Evolutionary conservation across 2,888 invertebrate genomes (phyloP), one percentile per base, ranked within the genome.

Genomic region (Cremastinae sp.): DNA sequence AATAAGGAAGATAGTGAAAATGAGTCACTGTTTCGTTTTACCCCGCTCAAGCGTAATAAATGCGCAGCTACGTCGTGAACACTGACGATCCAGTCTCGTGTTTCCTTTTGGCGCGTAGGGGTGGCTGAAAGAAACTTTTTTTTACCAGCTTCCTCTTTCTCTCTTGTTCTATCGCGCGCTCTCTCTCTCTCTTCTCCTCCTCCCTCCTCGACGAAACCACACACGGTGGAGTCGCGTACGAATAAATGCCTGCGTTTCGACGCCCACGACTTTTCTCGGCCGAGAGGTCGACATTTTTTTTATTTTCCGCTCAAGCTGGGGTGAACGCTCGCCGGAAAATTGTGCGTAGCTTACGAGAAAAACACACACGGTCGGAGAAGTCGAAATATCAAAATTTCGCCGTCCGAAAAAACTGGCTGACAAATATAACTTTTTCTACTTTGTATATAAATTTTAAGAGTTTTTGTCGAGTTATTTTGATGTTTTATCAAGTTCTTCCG

Each of bases 81-180:
- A 62, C 51, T 53, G 49, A 62, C 49, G 66, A 71, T 38, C 28
- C 34, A 66, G 53, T 65, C 68, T 71, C 28, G 45, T 45, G 28
- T 69, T 64, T 38, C 53, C 8, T 72, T 75, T 64, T 28, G 14
- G 28, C 62, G 16, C 34, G 58, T 64, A 69, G 72, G 69, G 64
- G 68, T 73, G 64, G 59, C 69, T 69, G 47, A 59, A 73, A 76
- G 53, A 65, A 45, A 28, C 51, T 56, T 69, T 58, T 75, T 70
- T 20, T 28, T 28, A 10, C 12, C 10, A 18, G 5, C 28, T 61
- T 61, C n/a, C n/a, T 51, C 20, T 12, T 3, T 47, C 43, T 16
- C 12, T 56, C 34, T 16, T 41, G 5, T 9, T 51, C 34, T 53
- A n/a, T 38, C n/a, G 38, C 9, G 10, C 41, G 51, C 22, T 41